phyloP scores from a whole-genome alignment of 2,797 vertebrate species.

The Spinibarbus caldwelli region DNA sequence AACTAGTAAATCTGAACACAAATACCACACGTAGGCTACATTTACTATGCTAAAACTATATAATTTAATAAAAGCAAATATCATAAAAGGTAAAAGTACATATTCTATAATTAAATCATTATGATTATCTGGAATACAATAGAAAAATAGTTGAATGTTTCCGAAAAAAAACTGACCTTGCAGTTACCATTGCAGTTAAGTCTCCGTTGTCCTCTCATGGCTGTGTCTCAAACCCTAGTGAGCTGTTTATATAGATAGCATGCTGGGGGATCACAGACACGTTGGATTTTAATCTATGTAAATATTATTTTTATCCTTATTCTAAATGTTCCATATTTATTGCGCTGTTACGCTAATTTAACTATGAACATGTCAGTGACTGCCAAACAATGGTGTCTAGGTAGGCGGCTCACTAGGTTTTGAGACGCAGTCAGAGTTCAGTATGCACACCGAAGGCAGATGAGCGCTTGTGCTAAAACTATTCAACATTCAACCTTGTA shows the following conservation, averaged over 20 bases:
- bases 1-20: background rate
- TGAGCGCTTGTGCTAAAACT: conserved; percentile 13
- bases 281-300: background rate
- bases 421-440: conserved; percentile 12
- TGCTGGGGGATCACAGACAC: background rate
- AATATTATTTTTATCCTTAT: background rate
- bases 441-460: background rate
- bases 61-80: background rate
- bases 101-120: background rate
- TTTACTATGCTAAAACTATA: too few relatives aligned
- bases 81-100: background rate
- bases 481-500: background rate
- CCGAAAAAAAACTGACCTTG: background rate
- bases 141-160: too few relatives aligned
- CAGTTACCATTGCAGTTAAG: background rate
- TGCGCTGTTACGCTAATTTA: background rate
- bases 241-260: background rate
- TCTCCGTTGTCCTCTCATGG: background rate
- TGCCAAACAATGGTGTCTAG: conserved; percentile 21
- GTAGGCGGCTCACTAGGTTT: conserved; percentile 20
- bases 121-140: too few relatives aligned
- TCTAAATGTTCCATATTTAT: background rate
- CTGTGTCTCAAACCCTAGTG: background rate
- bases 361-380: background rate
- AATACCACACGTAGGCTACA: background rate